These are phyloP conservation scores for Percina caprodes DNA, from an alignment of 2,113 vertebrate genomes.

Conservation along the genomic window DNA sequence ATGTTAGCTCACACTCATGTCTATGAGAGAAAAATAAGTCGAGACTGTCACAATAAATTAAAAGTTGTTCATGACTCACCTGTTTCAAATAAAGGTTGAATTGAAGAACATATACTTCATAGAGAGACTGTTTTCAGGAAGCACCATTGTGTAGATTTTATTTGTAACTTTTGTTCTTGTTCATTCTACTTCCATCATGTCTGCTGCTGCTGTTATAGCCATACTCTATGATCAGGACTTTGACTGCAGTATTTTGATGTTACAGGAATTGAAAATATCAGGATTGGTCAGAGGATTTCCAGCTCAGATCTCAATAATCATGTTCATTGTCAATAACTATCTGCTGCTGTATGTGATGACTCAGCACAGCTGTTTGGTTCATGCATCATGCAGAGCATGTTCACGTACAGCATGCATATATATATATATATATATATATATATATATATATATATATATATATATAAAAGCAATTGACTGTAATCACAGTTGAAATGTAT, in stretches of 20 bases:
- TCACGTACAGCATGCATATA: too few species aligned
- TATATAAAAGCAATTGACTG: too few species aligned
- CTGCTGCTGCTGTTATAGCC: too few species aligned
- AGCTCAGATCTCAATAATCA: not conserved
- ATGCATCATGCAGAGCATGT: too few species aligned
- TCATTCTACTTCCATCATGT: not conserved
- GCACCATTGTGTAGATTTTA: not conserved
- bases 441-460: too few species aligned
- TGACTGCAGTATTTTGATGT: not conserved
- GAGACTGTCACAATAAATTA: not conserved
- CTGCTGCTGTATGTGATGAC: too few species aligned
- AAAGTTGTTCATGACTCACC: conserved; percentile 10
- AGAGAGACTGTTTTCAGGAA: not conserved
- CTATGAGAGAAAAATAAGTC: not conserved
- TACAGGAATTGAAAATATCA: not conserved
- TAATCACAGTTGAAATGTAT: too few species aligned
- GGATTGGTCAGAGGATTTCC: not conserved
- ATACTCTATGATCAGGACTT: not conserved
- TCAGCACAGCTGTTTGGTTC: too few species aligned
- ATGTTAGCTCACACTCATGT: not conserved
- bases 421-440: too few species aligned
- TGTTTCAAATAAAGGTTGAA: conserved; percentile 53
- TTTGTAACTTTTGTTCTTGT: not conserved
- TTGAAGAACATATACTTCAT: not conserved
- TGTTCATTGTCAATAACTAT: too few species aligned